These are phyloP conservation scores for Malurus cyaneus DNA, from an alignment of 2,113 vertebrate genomes.

Conservation along the genomic window DNA sequence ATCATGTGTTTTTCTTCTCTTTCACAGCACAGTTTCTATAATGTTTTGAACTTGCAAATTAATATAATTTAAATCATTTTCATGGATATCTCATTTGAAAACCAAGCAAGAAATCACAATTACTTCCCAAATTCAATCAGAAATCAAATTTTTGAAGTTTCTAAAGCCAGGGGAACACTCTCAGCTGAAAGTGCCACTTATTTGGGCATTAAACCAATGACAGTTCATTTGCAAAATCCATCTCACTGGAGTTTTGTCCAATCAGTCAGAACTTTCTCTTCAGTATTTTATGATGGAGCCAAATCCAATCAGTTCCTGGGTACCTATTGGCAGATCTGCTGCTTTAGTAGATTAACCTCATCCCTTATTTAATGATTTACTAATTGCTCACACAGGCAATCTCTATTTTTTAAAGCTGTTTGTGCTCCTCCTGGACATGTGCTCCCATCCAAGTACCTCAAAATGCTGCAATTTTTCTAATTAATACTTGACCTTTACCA, in stretches of 20 bases:
- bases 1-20: not conserved
- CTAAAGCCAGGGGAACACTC: not conserved
- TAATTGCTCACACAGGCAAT: not conserved
- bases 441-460: not conserved
- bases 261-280: no score
- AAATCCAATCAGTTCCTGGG: not conserved
- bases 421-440: not conserved
- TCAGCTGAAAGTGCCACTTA: not conserved
- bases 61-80: not conserved
- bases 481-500: not conserved
- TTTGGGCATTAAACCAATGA: not conserved
- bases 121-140: not conserved
- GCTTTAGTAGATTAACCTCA: not conserved
- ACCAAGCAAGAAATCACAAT: not conserved
- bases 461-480: not conserved
- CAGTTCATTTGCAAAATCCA: not conserved
- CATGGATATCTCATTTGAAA: not conserved
- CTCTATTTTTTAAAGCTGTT: not conserved
- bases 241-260: not conserved
- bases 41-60: not conserved
- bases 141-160: not conserved
- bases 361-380: not conserved
- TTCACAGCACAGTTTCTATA: not conserved
- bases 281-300: not conserved
- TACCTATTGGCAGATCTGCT: not conserved